Base-by-base conservation (phyloP, 2,888 invertebrate species). In the Rotaria socialis region DNA sequence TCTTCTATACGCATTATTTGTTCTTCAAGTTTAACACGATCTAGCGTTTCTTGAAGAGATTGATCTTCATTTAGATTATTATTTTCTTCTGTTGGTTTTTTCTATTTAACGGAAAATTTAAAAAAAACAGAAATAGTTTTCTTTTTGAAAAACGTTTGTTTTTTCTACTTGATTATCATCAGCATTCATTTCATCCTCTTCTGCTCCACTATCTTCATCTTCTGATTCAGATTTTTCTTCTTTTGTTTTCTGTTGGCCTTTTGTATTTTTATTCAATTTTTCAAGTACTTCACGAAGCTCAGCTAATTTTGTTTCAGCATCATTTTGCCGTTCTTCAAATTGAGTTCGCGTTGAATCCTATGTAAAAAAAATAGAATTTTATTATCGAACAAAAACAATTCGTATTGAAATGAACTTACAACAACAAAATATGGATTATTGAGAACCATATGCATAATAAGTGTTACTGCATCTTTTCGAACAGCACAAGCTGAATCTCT, bases 391-490 rank as follows among this genome's bases (percentile, higher is more conserved):
- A 24, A 80, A 22, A 24, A 10, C 22, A 4, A 16, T 8, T 55
- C 6, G 10, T 14, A n/a, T 11, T 27, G 27, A 1, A 67, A 19
- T 6, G 0, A 41, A 80, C 80, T 80, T 80, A 80, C 80, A 24
- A 80, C 47, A 47, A 43, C 80, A 47, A 80, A 80, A 80, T 80
- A 80, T 4, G 80, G 80, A 80, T 80, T 80, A 47, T 47, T 80
- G 10, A 80, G 80, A 47, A 80, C 47, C 43, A 80, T 47, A 80
- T 80, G 24, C 80, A 80, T 80, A n/a, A 80, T 47, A 5, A 80
- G n/a, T n/a, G 80, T 80, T n/a, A 80, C 80, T n/a, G 80, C 80
- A 47, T 80, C 80, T 47, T 80, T 80, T 80, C 80, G 43, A 10
- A 80, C 80, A 24, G 80, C 47, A 80, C 80, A 80, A 47, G 80